Conservation (phyloP, 2,797 vertebrate species). For the Buceros bicornis region DNA sequence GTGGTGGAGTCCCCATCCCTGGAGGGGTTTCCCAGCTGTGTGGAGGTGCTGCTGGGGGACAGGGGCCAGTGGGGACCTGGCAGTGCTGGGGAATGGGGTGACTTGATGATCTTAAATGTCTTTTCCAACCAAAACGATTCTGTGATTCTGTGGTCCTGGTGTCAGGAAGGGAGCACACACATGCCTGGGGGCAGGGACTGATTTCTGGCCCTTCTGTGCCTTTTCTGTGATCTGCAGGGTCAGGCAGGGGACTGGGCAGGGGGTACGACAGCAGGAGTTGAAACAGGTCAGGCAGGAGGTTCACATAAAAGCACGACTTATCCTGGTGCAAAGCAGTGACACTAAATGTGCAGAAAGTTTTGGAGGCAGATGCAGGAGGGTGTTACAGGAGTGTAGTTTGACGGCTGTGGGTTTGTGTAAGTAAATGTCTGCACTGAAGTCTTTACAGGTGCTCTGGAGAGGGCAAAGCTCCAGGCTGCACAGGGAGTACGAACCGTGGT, state of each 20-base stretch:
- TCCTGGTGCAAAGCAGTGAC: not conserved
- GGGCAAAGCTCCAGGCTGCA: not conserved
- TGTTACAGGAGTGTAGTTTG: no score
- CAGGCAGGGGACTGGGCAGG: not conserved
- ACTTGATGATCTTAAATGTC: no score
- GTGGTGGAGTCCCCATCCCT: no score
- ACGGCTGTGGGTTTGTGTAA: not conserved
- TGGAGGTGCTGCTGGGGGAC: no score
- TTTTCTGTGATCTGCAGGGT: not conserved
- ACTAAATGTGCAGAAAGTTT: not conserved
- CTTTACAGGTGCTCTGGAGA: not conserved
- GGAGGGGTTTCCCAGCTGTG: no score
- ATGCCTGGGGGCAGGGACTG: not conserved
- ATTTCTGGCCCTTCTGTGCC: not conserved
- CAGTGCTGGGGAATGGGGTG: no score
- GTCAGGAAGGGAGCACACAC: no score
- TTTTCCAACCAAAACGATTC: no score
- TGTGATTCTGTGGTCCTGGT: no score
- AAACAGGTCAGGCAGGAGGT: not conserved
- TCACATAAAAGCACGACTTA: fast-evolving
- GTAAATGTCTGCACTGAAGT: not conserved
- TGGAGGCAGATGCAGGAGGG: not conserved
- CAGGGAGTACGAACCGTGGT: not conserved
- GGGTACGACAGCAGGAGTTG: not conserved
- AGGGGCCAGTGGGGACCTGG: no score